Evolutionary conservation across 2,888 invertebrate genomes (phyloP), one percentile per base, ranked within the genome.

Genomic region (Myopa tessellatipennis): DNA sequence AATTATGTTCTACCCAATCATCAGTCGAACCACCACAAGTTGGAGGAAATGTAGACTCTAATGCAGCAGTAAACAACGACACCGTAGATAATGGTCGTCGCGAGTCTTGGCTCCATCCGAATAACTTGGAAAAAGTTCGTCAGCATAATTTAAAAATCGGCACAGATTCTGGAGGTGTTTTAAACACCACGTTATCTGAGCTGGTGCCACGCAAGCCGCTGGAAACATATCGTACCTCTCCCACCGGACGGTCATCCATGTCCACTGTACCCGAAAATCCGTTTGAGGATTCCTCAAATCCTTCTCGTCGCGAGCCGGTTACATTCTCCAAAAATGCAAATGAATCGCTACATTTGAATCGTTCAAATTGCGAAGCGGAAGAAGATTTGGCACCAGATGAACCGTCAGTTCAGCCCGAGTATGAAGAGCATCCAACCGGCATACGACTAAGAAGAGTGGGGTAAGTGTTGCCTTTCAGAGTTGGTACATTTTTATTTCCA

Each of bases 391-490:
- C 82, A 14, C 79, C 83, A 50, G 86, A 86, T 67, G 79, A 82
- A 26, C 50, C 40, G 1, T 36, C 65, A 55, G 34, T 34, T 1
- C 79, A 81, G 34, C 71, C 71, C 0, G 83, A 85, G 4, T 78
- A 78, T 18, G 88, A 87, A 61, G 83, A 86, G 0, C 94, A 95
- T 86, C 93, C 94, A 0, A 93, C 95, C 0, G 95, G 96, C 2
- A 93, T 98, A 7, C 91, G 92, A 8, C 90, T 97, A 63, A 93
- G 92, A 0, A 91, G 97, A 0, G 92, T 91, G 0, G 98, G 97
- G 7, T 85, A 80, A 82, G 81, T 74, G 36, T 14, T 58, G 8
- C 50, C 14, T 12, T n/a, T 3, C 69, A 45, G n/a, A n/a, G 12
- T 5, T 65, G 38, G 3, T 38, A 10, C 10, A 10, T 14, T 4